Conservation (phyloP, 2,888 invertebrate genomes). For the Philopedon plagiatum region DNA sequence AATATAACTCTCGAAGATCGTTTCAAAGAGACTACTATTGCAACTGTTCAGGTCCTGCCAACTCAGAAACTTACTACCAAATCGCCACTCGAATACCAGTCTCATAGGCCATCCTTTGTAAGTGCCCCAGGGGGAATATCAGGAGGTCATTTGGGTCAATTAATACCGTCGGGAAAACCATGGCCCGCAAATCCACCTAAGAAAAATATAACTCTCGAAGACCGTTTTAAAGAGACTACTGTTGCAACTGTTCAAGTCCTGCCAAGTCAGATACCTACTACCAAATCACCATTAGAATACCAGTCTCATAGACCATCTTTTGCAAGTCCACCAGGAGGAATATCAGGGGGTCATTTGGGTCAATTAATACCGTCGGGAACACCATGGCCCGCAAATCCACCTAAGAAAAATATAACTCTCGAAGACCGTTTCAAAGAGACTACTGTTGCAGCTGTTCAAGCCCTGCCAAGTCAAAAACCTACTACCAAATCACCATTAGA, state of each 20-base stretch:
- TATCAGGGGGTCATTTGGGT: background rate
- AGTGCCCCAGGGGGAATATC: background rate
- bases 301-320: slow-evolving; percentile 12
- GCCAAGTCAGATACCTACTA: background rate
- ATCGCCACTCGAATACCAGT: slow-evolving; percentile 21
- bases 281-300: background rate
- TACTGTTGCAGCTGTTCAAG: background rate
- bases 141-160: slow-evolving; percentile 25
- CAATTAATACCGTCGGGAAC: slow-evolving; percentile 19
- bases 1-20: background rate
- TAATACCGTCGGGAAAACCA: slow-evolving; percentile 21
- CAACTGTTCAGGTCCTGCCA: background rate
- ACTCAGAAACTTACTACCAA: background rate
- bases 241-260: background rate
- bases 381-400: slow-evolving; percentile 32
- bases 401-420: background rate
- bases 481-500: slow-evolving; percentile 22
- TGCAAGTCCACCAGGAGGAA: background rate
- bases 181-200: background rate
- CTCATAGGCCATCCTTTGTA: slow-evolving; percentile 22
- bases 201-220: background rate
- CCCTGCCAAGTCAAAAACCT: background rate
- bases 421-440: background rate
- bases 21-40: background rate
- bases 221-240: slow-evolving; percentile 20